phyloP scores from a whole-genome alignment of 2,113 vertebrate genomes.

The Larimichthys polyactis region DNA sequence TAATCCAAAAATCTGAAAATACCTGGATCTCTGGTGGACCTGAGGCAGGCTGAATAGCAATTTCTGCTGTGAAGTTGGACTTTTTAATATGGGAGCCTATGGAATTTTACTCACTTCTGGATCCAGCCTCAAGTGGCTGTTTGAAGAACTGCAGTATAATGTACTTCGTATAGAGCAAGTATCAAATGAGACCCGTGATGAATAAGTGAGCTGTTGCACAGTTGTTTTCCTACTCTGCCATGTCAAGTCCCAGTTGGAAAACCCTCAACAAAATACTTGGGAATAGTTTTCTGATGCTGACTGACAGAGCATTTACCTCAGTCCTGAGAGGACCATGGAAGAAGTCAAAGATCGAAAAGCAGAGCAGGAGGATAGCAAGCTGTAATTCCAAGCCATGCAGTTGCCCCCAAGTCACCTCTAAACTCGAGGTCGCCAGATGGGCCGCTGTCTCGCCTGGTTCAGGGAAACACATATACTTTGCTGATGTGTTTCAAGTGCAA shows the following conservation, averaged over 20 bases:
- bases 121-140: too few species aligned
- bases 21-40: too few species aligned
- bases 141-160: too few species aligned
- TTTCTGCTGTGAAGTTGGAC: too few species aligned
- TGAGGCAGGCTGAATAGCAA: too few species aligned
- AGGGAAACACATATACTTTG: slow-evolving; percentile 41
- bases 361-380: neutral
- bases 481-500: slow-evolving; percentile 44
- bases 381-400: slow-evolving; percentile 8
- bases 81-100: too few species aligned
- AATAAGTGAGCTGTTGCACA: slow-evolving; percentile 19
- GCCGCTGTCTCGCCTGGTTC: slow-evolving; percentile 9
- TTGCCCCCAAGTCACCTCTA: slow-evolving; percentile 33
- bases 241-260: slow-evolving; percentile 32
- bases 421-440: slow-evolving; percentile 43
- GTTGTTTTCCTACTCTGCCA: slow-evolving; percentile 3
- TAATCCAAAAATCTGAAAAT: too few species aligned
- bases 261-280: slow-evolving; percentile 1
- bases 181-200: neutral
- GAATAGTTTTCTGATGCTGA: slow-evolving; percentile 1
- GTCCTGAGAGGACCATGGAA: neutral
- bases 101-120: too few species aligned
- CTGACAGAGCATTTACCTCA: slow-evolving; percentile 19
- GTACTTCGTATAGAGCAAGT: too few species aligned
- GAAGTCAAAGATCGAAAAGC: neutral